phyloP scores from a whole-genome alignment of 2,113 vertebrate genomes.

The Mormoops blainvillei region DNA sequence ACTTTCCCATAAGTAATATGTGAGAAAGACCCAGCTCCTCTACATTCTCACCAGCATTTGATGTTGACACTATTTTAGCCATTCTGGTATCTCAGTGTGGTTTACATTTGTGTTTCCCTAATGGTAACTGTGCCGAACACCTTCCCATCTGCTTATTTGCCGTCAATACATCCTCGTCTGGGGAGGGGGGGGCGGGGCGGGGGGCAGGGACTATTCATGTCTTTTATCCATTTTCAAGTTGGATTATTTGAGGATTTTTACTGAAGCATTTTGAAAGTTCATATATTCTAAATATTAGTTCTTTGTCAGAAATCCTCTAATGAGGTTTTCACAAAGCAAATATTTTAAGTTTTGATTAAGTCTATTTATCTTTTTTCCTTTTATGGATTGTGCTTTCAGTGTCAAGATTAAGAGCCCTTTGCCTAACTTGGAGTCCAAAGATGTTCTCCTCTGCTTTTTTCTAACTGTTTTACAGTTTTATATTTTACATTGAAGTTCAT shows the following conservation, averaged over 20 bases:
- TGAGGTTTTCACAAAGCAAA: not conserved
- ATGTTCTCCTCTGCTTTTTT: not conserved
- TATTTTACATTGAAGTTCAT: not conserved
- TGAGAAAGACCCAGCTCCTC: too few relatives aligned
- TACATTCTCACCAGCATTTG: rapidly evolving
- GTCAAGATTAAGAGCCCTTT: not conserved
- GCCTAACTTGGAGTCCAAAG: not conserved
- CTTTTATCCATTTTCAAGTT: not conserved
- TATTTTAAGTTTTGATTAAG: not conserved
- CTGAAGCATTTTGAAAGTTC: not conserved
- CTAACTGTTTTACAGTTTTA: not conserved
- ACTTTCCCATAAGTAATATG: rapidly evolving
- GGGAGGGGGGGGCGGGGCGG: too few relatives aligned
- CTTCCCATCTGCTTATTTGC: rapidly evolving
- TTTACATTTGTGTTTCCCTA: rapidly evolving
- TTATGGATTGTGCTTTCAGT: not conserved
- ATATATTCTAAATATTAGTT: not conserved
- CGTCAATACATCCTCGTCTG: not conserved
- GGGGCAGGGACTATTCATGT: not conserved
- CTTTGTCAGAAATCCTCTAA: not conserved
- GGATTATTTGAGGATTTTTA: not conserved
- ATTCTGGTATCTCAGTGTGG: rapidly evolving
- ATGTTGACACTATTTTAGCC: rapidly evolving
- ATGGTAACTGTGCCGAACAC: not conserved
- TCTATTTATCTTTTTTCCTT: not conserved